Evolutionary conservation across 2,797 vertebrate species (phyloP), one percentile per base, ranked within the genome.

Genomic region (Bovichtus variegatus): DNA sequence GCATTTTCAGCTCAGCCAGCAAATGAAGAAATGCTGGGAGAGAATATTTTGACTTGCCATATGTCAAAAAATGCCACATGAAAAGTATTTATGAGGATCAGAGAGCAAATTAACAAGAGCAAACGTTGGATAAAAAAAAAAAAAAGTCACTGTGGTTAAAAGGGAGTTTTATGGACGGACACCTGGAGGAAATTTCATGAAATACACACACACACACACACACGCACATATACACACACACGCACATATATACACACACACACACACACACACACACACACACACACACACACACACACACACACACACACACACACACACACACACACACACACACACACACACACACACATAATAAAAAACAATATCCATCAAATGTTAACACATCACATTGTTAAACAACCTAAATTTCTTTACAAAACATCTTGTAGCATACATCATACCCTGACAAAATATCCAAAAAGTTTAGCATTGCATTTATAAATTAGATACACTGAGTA

Each of bases 401-500:
- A 83, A 89, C 54, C 82, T 72, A 89, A 76, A 80, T 68, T 62
- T 83, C 72, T 85, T 89, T 93, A 92, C 88, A 94, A 95, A 94
- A 93, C 83, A 90, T 75, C 64, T 88, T 46, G 70, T 74, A 81
- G 76, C 80, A 91, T 86, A 85, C 76, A 82, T 75, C 76, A 80
- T 81, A 92, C 84, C 92, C 90, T 93, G 91, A 90, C 89, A 87
- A 87, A 90, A 92, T 92, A 91, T 91, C 75, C 90, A 87, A 94
- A 94, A 90, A 53, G 86, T 91, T 92, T 87, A 94, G 85, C 90
- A 88, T 84, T 77, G 90, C 85, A 88, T 92, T 94, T 92, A 95
- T 95, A 95, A 96, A 95, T 95, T 93, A 95, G 92, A 91, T 89
- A 90, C 89, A 93, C 87, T 87, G 87, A 93, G 83, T 87, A 87